phyloP scores from a whole-genome alignment of 2,888 invertebrate species.

The Ormyrus nitidulus region DNA sequence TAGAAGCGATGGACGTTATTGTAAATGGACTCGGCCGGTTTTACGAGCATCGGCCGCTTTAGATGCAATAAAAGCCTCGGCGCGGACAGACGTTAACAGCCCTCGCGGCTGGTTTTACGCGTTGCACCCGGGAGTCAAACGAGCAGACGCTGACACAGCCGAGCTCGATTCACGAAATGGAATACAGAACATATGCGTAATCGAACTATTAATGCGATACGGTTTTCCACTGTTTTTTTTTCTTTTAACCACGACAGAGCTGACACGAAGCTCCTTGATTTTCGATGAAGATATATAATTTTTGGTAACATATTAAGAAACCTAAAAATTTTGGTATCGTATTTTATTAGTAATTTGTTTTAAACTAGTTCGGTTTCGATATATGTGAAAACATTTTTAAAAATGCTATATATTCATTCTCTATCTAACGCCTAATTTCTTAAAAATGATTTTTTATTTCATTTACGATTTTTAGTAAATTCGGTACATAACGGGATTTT shows the following conservation, averaged over 20 bases:
- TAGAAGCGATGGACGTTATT: constrained; percentile 14
- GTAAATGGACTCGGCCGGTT: constrained; percentile 59
- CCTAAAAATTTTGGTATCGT: too few species aligned
- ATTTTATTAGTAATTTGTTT: too few species aligned
- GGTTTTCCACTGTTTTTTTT: neutral
- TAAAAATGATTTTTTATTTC: too few species aligned
- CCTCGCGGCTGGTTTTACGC: neutral
- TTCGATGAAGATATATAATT: too few species aligned
- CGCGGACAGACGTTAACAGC: constrained; percentile 56
- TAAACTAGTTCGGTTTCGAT: too few species aligned
- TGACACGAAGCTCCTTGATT: too few species aligned
- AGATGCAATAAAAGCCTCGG: constrained; percentile 59
- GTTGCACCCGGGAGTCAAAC: constrained; percentile 10
- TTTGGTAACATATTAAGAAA: too few species aligned
- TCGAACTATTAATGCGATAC: neutral
- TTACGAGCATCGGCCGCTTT: constrained; percentile 59
- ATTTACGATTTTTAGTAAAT: too few species aligned
- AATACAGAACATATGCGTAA: neutral
- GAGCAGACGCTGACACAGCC: constrained; percentile 35
- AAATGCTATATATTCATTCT: too few species aligned
- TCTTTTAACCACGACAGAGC: neutral
- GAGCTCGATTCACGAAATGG: constrained; percentile 31
- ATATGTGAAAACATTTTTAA: too few species aligned
- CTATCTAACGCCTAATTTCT: too few species aligned
- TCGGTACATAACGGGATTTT: too few species aligned